phyloP scores from a whole-genome alignment of 2,113 vertebrate genomes.

The Procavia capensis region DNA sequence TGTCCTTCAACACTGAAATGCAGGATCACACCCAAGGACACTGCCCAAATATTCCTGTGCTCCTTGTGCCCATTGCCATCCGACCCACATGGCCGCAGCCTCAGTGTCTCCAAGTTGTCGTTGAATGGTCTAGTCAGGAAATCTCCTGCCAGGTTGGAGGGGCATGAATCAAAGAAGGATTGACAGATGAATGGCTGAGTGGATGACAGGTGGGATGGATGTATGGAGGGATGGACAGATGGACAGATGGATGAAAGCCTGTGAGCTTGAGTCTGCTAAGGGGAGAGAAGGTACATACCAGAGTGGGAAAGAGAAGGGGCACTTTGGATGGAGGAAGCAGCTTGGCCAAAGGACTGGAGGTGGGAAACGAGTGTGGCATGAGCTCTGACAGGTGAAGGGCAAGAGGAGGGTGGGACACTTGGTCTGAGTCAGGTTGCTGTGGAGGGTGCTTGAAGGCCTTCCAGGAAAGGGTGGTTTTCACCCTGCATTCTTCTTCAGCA shows the following conservation, averaged over 20 bases:
- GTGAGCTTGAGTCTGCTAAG: not conserved
- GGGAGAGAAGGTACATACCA: not conserved
- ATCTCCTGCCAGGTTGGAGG: not conserved
- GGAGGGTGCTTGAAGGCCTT: not conserved
- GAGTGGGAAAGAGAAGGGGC: not conserved
- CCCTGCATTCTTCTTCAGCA: not conserved
- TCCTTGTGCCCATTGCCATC: too few relatives aligned
- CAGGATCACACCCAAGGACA: not conserved
- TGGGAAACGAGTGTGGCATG: not conserved
- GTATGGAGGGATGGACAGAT: too few relatives aligned
- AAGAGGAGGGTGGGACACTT: too few relatives aligned
- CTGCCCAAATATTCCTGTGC: not conserved
- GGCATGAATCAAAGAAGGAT: not conserved
- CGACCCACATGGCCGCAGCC: not conserved
- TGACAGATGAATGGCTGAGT: too few relatives aligned
- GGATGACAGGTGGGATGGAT: too few relatives aligned
- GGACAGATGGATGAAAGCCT: too few relatives aligned
- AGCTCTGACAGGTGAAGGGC: fast-evolving
- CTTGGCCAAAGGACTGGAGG: not conserved
- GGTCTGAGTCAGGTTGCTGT: not conserved
- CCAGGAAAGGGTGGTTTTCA: not conserved
- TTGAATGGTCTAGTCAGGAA: not conserved
- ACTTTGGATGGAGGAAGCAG: not conserved
- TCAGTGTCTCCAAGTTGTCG: not conserved
- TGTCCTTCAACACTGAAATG: not conserved